Evolutionary conservation across 2,113 vertebrate species (phyloP), one percentile per base, ranked within the genome.

Genomic region (Chlorodrepanis virens): DNA sequence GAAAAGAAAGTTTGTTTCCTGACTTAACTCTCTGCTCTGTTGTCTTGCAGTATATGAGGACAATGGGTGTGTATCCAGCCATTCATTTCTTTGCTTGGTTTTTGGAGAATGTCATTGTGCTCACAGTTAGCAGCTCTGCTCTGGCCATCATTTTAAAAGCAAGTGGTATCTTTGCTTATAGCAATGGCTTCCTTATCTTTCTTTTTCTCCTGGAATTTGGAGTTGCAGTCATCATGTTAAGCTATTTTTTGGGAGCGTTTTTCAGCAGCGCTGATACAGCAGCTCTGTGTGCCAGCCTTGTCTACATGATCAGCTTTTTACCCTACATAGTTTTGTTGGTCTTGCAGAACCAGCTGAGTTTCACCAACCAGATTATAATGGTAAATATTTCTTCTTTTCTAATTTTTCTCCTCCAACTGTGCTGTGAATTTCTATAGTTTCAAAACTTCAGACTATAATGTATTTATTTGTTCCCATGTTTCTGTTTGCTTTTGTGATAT

Each of bases 1-100:
- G 5, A 35, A 39, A 16, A 39, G 5, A 33, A 86, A 53, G 29
- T 21, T 59, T 50, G 2, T 68, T 81, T 90, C 45, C 27, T 90
- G 42, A n/a, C 35, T 77, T 25, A 64, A 39, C 10, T 68, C 7
- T 53, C 23, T 88, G 12, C 18, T 87, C 0, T 69, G 12, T 69
- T 95, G 11, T 72, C 53, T 81, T 61, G 33, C 96, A 98, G 98
- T 98, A 98, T 47, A 87, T 98, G 97, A 89, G 90, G 90, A 97
- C 97, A 86, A 97, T 98, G 97, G 98, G 98, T 8, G 97, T 98
- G 8, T 87, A 96, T 61, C 96, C 98, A 3, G 45, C 68, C 4
- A 28, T 96, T 86, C 86, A 97, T 83, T 98, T 98, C 89, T 86
- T 97, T 60, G 97, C 98, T 56, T 98, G 98, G 98, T 97, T 98